phyloP scores from a whole-genome alignment of 2,888 invertebrate genomes.

The Caenorhabditis parvicauda region DNA sequence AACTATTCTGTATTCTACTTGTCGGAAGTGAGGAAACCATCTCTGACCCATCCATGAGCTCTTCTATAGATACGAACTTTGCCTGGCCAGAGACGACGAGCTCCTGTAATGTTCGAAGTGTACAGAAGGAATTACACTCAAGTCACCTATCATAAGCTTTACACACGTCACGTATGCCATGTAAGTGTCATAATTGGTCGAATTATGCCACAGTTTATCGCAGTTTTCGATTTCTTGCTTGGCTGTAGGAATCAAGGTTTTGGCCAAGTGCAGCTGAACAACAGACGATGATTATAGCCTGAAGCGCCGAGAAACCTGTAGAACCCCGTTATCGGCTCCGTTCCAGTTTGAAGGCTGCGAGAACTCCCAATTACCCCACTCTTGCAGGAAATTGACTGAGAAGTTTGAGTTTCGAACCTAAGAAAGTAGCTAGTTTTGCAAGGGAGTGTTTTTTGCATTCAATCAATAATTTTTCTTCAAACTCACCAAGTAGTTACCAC shows the following conservation, averaged over 20 bases:
- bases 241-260: slow-evolving; percentile 47
- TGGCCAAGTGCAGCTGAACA: slow-evolving; percentile 50
- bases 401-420: slow-evolving; percentile 43
- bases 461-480: neutral
- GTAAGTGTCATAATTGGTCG: slow-evolving; percentile 52
- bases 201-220: slow-evolving; percentile 49
- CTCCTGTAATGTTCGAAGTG: slow-evolving; percentile 19
- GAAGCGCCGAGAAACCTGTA: slow-evolving; percentile 31
- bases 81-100: slow-evolving; percentile 46
- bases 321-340: slow-evolving; percentile 58
- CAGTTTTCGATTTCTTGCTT: slow-evolving; percentile 43
- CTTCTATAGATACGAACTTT: slow-evolving; percentile 48
- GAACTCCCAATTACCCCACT: slow-evolving; percentile 51
- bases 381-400: slow-evolving; percentile 31
- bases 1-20: too few species aligned
- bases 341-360: slow-evolving; percentile 49
- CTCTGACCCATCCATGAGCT: slow-evolving; percentile 50
- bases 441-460: neutral
- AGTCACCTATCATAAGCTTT: slow-evolving; percentile 47
- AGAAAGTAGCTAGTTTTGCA: neutral
- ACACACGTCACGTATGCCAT: slow-evolving; percentile 58
- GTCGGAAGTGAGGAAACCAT: slow-evolving; percentile 47
- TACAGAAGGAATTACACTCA: neutral
- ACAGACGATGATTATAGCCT: neutral
- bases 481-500: slow-evolving; percentile 58